These are phyloP conservation scores for Stenolophus ochropezus DNA, from an alignment of 2,888 invertebrate genomes.

Conservation along the genomic window DNA sequence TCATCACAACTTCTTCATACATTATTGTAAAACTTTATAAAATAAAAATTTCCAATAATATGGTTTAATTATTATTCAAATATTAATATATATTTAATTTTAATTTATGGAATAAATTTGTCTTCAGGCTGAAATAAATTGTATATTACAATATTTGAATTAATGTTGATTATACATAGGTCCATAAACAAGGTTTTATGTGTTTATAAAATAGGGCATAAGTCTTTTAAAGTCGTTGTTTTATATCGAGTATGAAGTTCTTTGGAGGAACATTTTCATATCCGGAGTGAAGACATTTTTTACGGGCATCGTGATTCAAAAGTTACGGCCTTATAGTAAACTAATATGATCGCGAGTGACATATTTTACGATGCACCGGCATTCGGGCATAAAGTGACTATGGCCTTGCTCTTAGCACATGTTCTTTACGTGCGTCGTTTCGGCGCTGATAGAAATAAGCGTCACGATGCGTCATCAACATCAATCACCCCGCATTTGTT, in stretches of 20 bases:
- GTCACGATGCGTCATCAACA: too few relatives aligned
- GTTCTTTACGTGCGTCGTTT: conserved; percentile 49
- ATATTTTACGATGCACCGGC: conserved; percentile 57
- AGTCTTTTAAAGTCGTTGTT: conserved; percentile 1
- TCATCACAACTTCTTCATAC: too few relatives aligned
- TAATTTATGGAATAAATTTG: not conserved
- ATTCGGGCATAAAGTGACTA: conserved; percentile 51
- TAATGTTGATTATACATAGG: not conserved
- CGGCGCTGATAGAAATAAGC: conserved; percentile 42
- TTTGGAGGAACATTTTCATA: conserved; percentile 53
- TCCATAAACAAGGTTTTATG: not conserved
- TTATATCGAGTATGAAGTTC: conserved; percentile 43
- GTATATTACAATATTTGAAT: not conserved
- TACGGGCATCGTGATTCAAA: conserved; percentile 52
- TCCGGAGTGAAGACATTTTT: conserved; percentile 45
- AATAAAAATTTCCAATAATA: too few relatives aligned
- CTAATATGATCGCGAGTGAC: conserved; percentile 57
- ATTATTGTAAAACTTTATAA: too few relatives aligned
- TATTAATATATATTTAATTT: not conserved
- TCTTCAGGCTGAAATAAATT: not conserved
- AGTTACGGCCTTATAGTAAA: conserved; percentile 60
- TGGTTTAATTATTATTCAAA: not conserved
- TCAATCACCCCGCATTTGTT: too few relatives aligned
- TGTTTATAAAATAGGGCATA: not conserved
- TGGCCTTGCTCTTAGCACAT: conserved; percentile 54